Evolutionary conservation across 2,113 vertebrate genomes (phyloP).

Genomic region (Saguinus midas): DNA sequence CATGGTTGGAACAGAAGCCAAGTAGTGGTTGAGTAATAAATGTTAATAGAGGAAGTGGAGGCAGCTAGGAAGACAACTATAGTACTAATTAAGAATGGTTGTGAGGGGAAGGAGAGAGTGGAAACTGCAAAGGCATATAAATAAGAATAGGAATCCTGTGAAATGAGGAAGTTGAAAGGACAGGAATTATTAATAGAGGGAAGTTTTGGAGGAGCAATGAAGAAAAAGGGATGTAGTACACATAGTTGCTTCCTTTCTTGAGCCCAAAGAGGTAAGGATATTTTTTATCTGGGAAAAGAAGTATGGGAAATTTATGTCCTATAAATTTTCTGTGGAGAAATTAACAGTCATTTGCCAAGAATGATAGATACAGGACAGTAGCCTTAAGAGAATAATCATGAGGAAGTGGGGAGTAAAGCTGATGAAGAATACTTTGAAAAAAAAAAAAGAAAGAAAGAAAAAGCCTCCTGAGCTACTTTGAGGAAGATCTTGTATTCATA

Average conservation of each 20-base stretch:
- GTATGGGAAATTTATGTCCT: background rate
- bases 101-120: background rate
- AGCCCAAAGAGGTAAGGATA: background rate
- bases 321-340: background rate
- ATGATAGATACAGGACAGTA: background rate
- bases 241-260: background rate
- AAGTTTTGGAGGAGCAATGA: background rate
- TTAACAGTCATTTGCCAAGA: background rate
- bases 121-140: background rate
- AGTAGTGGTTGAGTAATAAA: constrained; percentile 13
- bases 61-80: background rate
- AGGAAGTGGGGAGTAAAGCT: background rate
- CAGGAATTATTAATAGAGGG: background rate
- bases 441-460: background rate
- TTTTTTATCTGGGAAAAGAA: background rate
- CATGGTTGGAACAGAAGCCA: background rate
- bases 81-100: background rate
- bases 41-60: background rate
- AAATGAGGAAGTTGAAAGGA: background rate
- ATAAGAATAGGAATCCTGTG: background rate
- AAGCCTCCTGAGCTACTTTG: background rate
- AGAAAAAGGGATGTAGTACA: background rate
- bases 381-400: constrained; percentile 11
- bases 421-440: background rate
- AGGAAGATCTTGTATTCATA: constrained; percentile 13